Evolutionary conservation across 2,797 vertebrate genomes (phyloP).

Genomic region (Myoxocephalus aenaeus): DNA sequence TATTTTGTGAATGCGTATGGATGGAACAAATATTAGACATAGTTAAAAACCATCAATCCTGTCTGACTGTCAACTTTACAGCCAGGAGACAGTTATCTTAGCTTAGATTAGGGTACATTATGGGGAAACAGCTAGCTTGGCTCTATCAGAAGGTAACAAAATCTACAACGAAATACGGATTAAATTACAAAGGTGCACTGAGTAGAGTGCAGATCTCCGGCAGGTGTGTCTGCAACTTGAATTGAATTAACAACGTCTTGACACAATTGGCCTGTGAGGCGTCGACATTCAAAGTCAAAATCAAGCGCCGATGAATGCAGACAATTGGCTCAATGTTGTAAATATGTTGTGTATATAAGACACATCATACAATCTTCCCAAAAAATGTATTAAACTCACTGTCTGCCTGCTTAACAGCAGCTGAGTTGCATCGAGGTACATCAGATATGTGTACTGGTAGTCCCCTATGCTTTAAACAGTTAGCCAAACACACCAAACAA

Average conservation of each 20-base stretch:
- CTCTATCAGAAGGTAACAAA: not conserved
- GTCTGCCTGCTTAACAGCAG: not conserved
- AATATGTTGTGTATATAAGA: too few species aligned
- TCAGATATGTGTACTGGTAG: too few species aligned
- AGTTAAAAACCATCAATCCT: not conserved
- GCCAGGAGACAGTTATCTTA: not conserved
- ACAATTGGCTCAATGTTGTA: too few species aligned
- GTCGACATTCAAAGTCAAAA: not conserved
- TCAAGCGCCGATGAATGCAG: too few species aligned
- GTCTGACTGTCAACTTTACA: not conserved
- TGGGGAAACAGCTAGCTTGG: not conserved
- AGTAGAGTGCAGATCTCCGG: not conserved
- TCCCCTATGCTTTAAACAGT: too few species aligned
- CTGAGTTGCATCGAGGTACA: not conserved
- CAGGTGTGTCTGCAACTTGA: not conserved
- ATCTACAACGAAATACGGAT: not conserved
- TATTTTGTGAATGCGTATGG: not conserved
- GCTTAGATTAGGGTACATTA: not conserved
- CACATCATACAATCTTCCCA: not conserved
- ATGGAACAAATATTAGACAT: not conserved
- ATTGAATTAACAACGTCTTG: not conserved
- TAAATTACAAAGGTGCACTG: not conserved
- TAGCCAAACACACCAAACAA: too few species aligned
- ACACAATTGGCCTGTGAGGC: not conserved
- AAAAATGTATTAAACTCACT: not conserved